A percentile compares a stretch with the other conserved stretches of the same genome.
Evolutionary conservation across 2,113 vertebrate genomes (phyloP).

Genomic region (Callopanchax toddi): DNA sequence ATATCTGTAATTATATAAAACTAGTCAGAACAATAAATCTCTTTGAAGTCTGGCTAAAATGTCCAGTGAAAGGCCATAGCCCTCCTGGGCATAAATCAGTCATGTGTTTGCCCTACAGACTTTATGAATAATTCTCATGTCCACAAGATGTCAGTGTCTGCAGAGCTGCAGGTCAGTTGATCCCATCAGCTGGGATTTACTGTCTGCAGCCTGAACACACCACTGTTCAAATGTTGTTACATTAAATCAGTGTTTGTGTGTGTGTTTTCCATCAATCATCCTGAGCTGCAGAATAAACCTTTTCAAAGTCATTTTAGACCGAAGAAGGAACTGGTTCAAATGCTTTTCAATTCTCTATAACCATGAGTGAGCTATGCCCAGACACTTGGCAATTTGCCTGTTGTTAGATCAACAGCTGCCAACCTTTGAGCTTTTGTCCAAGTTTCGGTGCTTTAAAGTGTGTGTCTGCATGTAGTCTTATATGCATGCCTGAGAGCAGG

Average conservation of each 20-base stretch:
- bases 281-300: background rate
- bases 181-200: constrained; percentile 64
- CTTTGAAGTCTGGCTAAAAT: no score
- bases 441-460: background rate
- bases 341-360: background rate
- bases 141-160: constrained; percentile 67
- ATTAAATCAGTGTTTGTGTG: background rate
- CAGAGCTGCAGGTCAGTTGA: constrained; percentile 42
- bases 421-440: background rate
- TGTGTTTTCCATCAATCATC: constrained; percentile 1
- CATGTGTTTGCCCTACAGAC: background rate
- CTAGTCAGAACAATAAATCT: no score
- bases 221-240: constrained; percentile 30
- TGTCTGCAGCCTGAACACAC: constrained; percentile 34
- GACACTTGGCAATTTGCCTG: background rate
- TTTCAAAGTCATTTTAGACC: background rate
- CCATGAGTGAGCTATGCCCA: no score
- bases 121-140: constrained; percentile 13
- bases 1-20: no score
- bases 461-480: background rate
- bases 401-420: constrained; percentile 1
- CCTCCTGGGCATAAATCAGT: background rate
- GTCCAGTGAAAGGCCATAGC: background rate
- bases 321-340: background rate
- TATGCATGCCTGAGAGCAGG: constrained; percentile 11